Conservation (phyloP, 2,888 invertebrate genomes). For the Drosophila silvestris region DNA sequence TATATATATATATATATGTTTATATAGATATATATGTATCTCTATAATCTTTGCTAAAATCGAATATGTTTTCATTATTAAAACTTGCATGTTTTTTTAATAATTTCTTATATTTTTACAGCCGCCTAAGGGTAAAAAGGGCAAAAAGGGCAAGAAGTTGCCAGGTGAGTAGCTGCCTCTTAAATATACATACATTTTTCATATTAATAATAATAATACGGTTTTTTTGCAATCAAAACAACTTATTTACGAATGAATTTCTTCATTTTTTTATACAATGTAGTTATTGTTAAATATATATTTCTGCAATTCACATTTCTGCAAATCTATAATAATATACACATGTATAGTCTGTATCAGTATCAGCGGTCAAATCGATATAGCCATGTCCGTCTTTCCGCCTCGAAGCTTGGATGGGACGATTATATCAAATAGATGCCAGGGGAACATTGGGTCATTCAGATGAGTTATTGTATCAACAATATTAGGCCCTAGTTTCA, state of each 20-base stretch:
- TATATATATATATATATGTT: no score
- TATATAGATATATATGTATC: no score
- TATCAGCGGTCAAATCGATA: background rate
- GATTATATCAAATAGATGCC: background rate
- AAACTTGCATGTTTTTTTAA: background rate
- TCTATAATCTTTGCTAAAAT: background rate
- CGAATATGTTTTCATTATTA: background rate
- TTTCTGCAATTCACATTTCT: background rate
- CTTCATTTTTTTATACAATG: background rate
- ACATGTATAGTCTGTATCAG: background rate
- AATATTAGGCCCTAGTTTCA: background rate
- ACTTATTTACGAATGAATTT: background rate
- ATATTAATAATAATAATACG: background rate
- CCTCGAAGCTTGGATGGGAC: background rate
- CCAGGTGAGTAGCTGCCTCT: conserved; percentile 78
- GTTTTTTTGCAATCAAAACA: no score
- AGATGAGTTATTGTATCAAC: background rate
- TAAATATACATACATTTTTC: background rate
- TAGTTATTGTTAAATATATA: background rate
- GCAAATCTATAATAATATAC: background rate
- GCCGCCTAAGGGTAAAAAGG: conserved; percentile 84
- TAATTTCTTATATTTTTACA: conserved; percentile 54
- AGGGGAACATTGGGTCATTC: background rate
- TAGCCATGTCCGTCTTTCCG: background rate
- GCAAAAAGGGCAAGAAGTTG: conserved; percentile 83